Evolutionary conservation across 2,113 vertebrate genomes (phyloP), one percentile per base, ranked within the genome.

Genomic region (Epinephelus cyanopodus): DNA sequence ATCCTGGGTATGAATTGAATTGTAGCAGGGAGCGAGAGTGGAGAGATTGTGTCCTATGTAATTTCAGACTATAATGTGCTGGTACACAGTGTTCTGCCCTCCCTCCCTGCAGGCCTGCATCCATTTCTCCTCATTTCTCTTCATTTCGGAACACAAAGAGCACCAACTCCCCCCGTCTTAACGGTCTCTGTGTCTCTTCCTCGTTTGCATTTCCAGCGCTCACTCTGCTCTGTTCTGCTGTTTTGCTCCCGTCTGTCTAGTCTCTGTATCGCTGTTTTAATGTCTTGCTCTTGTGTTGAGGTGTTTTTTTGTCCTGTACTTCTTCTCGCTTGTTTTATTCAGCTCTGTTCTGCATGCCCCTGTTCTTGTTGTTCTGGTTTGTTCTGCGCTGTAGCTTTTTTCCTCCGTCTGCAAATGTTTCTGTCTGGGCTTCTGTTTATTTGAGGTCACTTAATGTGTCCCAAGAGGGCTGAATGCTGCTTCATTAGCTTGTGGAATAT

Each of bases 31-130:
- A 86, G 80, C 8, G 47, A 9, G 47, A 9, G 11, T 37, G 85
- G 52, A 64, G 63, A 80, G 74, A 88, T 78, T 64, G 79, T 70
- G 6, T 87, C 79, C 67, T 77, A 50, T 86, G 87, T 90, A 79
- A 91, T 90, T 89, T 89, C 83, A 79, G 78, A 71, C 65, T n/a
- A n/a, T 84, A 88, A 84, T 81, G 76, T 83, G 62, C 84, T 19
- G 42, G 87, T 87, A 90, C 86, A 83, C 83, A 12, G 9, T 45
- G 89, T 91, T 83, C 87, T 79, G 61, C 52, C 70, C 77, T 74
- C 75, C 62, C 75, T 77, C 81, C 62, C 79, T 72, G 25, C 45
- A 71, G 21, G 57, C 56, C 45, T 64, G 64, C 72, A 84, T 87
- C 82, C 60, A 84, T 74, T 87, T 76, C 79, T 71, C 47, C 1